These are phyloP conservation scores for Bovichtus diacanthus DNA, from an alignment of 2,797 vertebrate genomes.

Conservation along the genomic window DNA sequence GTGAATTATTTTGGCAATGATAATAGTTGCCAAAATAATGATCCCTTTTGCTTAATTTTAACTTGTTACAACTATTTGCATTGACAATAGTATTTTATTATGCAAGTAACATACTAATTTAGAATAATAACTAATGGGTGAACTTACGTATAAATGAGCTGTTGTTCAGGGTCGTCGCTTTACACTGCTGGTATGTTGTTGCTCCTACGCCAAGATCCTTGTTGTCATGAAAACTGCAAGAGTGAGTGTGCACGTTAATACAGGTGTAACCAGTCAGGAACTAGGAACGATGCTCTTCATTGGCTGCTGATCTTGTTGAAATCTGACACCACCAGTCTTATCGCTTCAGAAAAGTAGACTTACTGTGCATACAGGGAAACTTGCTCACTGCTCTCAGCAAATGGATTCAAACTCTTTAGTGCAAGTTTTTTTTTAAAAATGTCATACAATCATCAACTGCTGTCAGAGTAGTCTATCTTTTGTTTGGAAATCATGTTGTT, in stretches of 20 bases:
- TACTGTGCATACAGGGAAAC: constrained; percentile 37
- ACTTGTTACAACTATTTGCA: no score
- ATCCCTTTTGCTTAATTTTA: no score
- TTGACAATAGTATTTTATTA: background rate
- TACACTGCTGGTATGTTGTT: constrained; percentile 63
- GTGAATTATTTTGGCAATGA: no score
- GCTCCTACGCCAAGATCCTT: constrained; percentile 66
- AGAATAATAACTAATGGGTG: constrained; percentile 17
- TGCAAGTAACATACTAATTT: background rate
- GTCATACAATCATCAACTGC: constrained; percentile 23
- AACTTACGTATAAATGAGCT: constrained; percentile 71
- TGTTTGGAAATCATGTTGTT: constrained; percentile 25
- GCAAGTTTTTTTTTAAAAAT: constrained; percentile 26
- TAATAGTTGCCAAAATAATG: no score
- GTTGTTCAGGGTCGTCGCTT: constrained; percentile 46
- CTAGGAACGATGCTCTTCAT: constrained; percentile 62
- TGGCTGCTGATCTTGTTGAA: constrained; percentile 81
- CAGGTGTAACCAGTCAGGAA: constrained; percentile 75
- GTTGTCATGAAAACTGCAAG: constrained; percentile 77
- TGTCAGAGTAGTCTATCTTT: constrained; percentile 1
- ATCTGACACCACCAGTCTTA: constrained; percentile 78
- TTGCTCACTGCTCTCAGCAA: constrained; percentile 9
- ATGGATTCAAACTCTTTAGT: constrained; percentile 20
- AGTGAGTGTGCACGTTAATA: constrained; percentile 67
- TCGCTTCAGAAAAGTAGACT: constrained; percentile 53